A percentile compares a stretch with the other conserved stretches of the same genome.
Evolutionary conservation across 2,888 invertebrate species (phyloP).

Genomic region (Megaustenia siamemsis): DNA sequence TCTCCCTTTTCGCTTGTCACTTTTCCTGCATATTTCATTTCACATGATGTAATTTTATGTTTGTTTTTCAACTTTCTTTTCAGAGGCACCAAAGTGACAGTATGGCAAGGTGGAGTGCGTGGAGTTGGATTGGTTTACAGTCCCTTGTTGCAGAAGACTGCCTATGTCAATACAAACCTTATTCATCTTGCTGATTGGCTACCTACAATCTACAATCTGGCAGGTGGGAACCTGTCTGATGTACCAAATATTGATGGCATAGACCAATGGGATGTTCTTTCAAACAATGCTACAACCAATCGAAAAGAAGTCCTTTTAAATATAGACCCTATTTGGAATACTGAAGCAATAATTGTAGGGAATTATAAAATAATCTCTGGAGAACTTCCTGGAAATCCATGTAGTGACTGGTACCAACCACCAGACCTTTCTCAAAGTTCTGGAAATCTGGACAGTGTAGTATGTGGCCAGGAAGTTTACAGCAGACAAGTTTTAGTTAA

Average conservation of each 20-base stretch:
- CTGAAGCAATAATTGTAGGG: conserved; percentile 69
- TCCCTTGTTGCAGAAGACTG: conserved; percentile 83
- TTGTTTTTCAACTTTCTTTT: conserved; percentile 44
- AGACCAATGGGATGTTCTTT: conserved; percentile 87
- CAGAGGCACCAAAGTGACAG: conserved; percentile 78
- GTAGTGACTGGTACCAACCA: conserved; percentile 74
- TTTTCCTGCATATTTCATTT: too few species aligned
- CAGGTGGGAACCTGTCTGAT: conserved; percentile 81
- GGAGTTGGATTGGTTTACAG: conserved; percentile 91
- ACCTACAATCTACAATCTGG: conserved; percentile 89
- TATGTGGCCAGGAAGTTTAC: not conserved
- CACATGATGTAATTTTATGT: too few species aligned
- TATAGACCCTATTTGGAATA: conserved; percentile 69
- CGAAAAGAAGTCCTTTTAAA: conserved; percentile 83
- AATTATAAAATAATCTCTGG: conserved; percentile 76
- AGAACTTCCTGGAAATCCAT: conserved; percentile 62
- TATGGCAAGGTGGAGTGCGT: conserved; percentile 88
- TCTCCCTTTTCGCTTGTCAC: too few species aligned
- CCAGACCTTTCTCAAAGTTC: conserved; percentile 57
- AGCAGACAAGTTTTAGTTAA: conserved; percentile 57
- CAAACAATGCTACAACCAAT: conserved; percentile 83
- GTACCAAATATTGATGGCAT: conserved; percentile 84
- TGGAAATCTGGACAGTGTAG: not conserved
- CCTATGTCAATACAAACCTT: conserved; percentile 85
- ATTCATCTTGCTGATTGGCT: conserved; percentile 94